A percentile compares a stretch with the other conserved stretches of the same genome.
Conservation (phyloP, 2,888 invertebrate species). For the Periphyllus acericola region DNA sequence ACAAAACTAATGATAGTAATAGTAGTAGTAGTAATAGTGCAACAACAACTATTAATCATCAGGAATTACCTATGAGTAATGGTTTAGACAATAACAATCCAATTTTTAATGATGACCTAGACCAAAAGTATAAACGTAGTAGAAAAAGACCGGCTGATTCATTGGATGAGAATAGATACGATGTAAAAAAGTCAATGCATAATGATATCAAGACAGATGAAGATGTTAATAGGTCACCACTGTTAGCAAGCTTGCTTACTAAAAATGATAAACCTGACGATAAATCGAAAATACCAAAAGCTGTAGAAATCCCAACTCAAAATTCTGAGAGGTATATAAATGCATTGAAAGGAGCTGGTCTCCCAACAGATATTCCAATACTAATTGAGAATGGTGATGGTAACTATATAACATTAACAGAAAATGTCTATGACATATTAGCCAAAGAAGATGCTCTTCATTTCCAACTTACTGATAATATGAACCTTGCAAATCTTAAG, state of each 20-base stretch:
- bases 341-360: constrained; percentile 66
- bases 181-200: constrained; percentile 47
- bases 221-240: constrained; percentile 64
- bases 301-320: constrained; percentile 60
- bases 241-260: constrained; percentile 69
- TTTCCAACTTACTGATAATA: constrained; percentile 64
- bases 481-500: constrained; percentile 58
- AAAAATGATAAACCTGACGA: constrained; percentile 68
- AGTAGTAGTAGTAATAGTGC: too few species aligned
- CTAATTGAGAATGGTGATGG: constrained; percentile 76
- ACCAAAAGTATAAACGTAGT: constrained; percentile 47
- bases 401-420: constrained; percentile 74
- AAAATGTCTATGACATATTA: constrained; percentile 70
- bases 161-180: constrained; percentile 29
- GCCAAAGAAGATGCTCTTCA: constrained; percentile 63
- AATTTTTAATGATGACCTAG: constrained; percentile 46
- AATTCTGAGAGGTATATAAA: constrained; percentile 65
- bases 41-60: constrained; percentile 17
- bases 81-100: constrained; percentile 47
- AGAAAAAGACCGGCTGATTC: constrained; percentile 56
- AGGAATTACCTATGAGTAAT: constrained; percentile 48
- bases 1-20: constrained; percentile 53
- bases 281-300: constrained; percentile 68
- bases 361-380: constrained; percentile 70
- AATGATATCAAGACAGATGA: constrained; percentile 47